Evolutionary conservation across 2,113 vertebrate species (phyloP), one percentile per base, ranked within the genome.

Genomic region (Burhinus bistriatus): DNA sequence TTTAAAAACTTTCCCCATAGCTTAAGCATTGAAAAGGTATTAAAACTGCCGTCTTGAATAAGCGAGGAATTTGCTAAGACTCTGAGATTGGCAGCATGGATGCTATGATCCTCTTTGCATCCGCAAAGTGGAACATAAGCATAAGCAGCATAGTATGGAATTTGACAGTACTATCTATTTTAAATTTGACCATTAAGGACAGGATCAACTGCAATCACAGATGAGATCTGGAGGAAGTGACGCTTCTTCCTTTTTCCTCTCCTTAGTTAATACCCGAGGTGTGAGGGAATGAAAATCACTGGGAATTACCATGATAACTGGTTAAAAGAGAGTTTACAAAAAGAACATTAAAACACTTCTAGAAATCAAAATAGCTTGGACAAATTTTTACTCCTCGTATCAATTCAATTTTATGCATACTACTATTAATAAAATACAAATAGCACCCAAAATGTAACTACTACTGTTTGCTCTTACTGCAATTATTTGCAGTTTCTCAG

Each of bases 401-500:
- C 54, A 71, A 36, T 66, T 84, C 32, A 42, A 32, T 69, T 95
- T 92, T 65, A 65, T 27, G 32, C 34, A 92, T 11, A 12, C 1
- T n/a, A 34, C 21, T 69, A 36, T 44, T 49, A 89, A 55, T 78
- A 89, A 78, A 82, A 59, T 38, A 80, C 49, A 93, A 65, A 54
- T 2, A 77, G 10, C 21, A 90, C 4, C 5, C 30, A n/a, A 64
- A 89, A 80, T 68, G 45, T 65, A 87, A 61, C 26, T 0, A 0
- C 22, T 51, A 21, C 27, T 73, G 20, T 40, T 19, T 78, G 51
- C 27, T 65, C 25, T 54, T 45, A 57, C 36, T 73, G 62, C 36
- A 88, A 11, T 61, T 75, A 80, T 47, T 86, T 73, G 80, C 51
- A 70, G 70, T 73, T 96, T 84, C 52, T 79, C 42, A 81, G 34